Conservation (phyloP, 2,797 vertebrate species). For the Antennarius maculatus region DNA sequence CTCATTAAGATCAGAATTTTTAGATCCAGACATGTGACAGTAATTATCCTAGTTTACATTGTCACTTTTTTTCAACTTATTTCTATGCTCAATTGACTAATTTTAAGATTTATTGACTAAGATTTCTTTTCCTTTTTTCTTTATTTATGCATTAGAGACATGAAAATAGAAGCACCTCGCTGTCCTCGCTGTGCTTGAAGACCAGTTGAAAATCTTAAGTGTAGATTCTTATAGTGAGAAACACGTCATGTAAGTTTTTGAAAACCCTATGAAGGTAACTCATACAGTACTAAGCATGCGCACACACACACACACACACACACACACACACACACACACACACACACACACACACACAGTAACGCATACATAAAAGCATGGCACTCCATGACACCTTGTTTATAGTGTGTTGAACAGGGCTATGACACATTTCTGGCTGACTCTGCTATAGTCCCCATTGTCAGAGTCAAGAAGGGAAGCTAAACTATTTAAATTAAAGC, state of each 20-base stretch:
- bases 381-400: constrained; percentile 21
- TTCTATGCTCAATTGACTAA: no score
- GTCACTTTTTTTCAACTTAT: no score
- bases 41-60: no score
- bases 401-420: constrained; percentile 50
- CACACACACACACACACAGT: no score
- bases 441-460: not conserved
- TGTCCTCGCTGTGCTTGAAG: constrained; percentile 27
- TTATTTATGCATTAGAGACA: no score
- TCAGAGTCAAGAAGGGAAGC: not conserved
- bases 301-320: constrained; percentile 18
- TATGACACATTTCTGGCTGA: constrained; percentile 21
- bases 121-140: no score
- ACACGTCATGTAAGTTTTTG: constrained; percentile 65
- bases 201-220: constrained; percentile 48
- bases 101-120: no score
- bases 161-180: not conserved
- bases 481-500: no score
- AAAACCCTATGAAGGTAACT: constrained; percentile 48
- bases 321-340: no score
- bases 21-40: no score
- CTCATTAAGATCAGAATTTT: no score
- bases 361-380: no score
- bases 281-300: constrained; percentile 30
- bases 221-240: constrained; percentile 57